A percentile compares a stretch with the other conserved stretches of the same genome.
Evolutionary conservation across 2,888 invertebrate species (phyloP).

Genomic region (Stegophylla sp.): DNA sequence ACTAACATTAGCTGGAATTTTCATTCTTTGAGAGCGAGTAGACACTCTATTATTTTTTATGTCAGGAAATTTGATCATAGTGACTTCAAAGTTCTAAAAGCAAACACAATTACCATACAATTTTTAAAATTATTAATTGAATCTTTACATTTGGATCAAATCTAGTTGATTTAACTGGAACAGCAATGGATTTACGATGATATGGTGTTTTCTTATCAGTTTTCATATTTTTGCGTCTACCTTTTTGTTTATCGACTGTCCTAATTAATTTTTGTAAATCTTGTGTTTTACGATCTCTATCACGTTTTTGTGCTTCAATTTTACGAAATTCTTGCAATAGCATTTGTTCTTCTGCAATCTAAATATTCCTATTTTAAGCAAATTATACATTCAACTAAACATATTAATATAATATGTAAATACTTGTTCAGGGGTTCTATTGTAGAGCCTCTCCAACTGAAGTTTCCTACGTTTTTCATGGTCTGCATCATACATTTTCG

Average conservation of each 20-base stretch:
- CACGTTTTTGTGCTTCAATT: slow-evolving; percentile 95
- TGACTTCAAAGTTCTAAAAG: slow-evolving; percentile 72
- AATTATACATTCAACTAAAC: background rate
- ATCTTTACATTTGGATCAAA: slow-evolving; percentile 72
- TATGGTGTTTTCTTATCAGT: slow-evolving; percentile 76
- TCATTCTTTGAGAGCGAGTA: slow-evolving; percentile 89
- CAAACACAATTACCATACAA: background rate
- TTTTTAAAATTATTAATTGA: background rate
- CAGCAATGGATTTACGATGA: slow-evolving; percentile 69
- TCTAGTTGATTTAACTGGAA: slow-evolving; percentile 74
- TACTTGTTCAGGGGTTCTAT: slow-evolving; percentile 91
- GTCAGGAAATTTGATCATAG: slow-evolving; percentile 95
- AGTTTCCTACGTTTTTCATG: slow-evolving; percentile 93
- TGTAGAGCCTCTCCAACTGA: slow-evolving; percentile 88
- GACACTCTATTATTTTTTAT: slow-evolving; percentile 91
- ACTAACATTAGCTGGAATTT: slow-evolving; percentile 94
- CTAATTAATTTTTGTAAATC: slow-evolving; percentile 96
- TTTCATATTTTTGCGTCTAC: slow-evolving; percentile 67
- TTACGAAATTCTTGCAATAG: slow-evolving; percentile 88
- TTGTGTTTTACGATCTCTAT: slow-evolving; percentile 96
- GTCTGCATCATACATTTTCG: slow-evolving; percentile 89
- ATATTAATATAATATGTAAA: background rate
- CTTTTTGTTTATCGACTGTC: slow-evolving; percentile 77
- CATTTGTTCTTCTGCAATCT: slow-evolving; percentile 95
- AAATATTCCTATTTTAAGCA: slow-evolving; percentile 3